Base-by-base conservation (phyloP, 2,888 invertebrate species). In the Drosophila quinaria region DNA sequence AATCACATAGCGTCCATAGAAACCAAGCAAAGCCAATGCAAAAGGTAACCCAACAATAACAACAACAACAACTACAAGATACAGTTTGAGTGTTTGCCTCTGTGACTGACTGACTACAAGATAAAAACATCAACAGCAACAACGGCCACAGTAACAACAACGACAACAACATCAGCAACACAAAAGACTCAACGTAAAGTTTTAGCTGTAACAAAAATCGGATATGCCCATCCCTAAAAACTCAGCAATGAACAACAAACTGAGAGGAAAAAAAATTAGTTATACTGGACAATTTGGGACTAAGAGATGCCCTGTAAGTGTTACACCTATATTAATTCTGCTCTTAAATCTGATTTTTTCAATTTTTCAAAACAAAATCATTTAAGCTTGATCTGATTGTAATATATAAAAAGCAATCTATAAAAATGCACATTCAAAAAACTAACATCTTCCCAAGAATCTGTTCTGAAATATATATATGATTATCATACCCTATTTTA, bases 221-320 rank as follows among this genome's bases (percentile, higher is more conserved):
- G 85, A 90, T 90, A 84, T 90, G 91, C 90, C 91, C 90, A 91
- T 90, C 91, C 91, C 89, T 84, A 89, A 90, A 89, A 86, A 74
- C 80, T 75, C 76, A 75, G 56, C 73, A 64, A 42, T 47, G 29
- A 51, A 59, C 50, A 69, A 51, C 49, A 44, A 62, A 59, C 22
- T 11, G 31, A 52, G 52, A 11, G 13, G 50, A 58, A 78, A 60
- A 50, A 52, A 63, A 61, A 33, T 37, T 54, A 13, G 55, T 37
- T n/a, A 54, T 25, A 41, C 54, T 50, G 58, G 19, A n/a, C 42
- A 49, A 17, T 55, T 44, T 47, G 37, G 50, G 46, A 54, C 22
- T 9, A 17, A 41, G 4, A 55, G 8, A 66, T n/a, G 58, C 61
- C 61, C 61, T 61, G 35, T 51, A 39, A 1, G 13, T 13, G 15